Evolutionary conservation across 2,113 vertebrate species (phyloP).

Genomic region (Tonatia bakeri): DNA sequence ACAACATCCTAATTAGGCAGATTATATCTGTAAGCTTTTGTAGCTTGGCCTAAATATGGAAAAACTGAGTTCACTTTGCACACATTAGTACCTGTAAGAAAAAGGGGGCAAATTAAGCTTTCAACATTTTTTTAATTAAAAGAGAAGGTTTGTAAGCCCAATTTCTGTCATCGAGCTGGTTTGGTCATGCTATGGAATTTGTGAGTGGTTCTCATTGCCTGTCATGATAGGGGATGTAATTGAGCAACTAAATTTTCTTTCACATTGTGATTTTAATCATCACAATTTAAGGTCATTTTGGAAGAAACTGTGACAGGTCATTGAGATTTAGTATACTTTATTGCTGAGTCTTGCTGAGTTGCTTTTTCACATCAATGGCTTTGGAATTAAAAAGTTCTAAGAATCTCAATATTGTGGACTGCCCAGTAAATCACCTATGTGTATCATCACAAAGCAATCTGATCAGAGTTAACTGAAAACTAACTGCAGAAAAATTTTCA

Average conservation of each 20-base stretch:
- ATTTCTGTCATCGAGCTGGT: not conserved
- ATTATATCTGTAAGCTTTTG: not conserved
- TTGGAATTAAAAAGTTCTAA: not conserved
- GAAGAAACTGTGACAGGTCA: not conserved
- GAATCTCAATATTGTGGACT: not conserved
- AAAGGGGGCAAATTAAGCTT: not conserved
- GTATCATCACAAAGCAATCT: not conserved
- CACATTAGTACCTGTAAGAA: not conserved
- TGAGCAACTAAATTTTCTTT: not conserved
- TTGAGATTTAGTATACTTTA: not conserved
- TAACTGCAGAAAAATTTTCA: not conserved
- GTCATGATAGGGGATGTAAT: not conserved
- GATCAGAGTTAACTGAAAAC: not conserved
- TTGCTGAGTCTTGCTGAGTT: not conserved
- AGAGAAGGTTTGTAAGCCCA: not conserved
- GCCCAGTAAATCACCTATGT: not conserved
- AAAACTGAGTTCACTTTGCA: not conserved
- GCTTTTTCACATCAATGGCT: not conserved
- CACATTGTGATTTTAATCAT: not conserved
- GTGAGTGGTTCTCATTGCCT: not conserved
- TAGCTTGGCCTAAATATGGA: not conserved
- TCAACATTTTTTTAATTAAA: not conserved
- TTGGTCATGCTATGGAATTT: not conserved
- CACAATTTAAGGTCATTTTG: not conserved
- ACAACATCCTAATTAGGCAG: not conserved